phyloP scores from a whole-genome alignment of 2,888 invertebrate genomes.

The Lasius fuliginosus region DNA sequence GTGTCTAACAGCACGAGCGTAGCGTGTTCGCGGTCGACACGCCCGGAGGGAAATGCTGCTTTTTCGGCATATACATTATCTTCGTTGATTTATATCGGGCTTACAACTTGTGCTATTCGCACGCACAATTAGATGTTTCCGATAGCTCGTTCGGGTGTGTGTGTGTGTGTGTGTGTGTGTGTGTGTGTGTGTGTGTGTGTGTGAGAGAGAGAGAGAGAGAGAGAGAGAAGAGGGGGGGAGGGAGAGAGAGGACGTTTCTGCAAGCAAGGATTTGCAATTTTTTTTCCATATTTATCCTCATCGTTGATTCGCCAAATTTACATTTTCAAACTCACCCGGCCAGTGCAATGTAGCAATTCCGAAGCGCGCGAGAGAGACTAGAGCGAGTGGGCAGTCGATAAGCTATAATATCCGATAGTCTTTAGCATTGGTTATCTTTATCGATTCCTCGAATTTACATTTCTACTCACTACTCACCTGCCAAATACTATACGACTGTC shows the following conservation, averaged over 20 bases:
- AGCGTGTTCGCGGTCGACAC: conserved; percentile 44
- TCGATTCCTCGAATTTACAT: conserved; percentile 45
- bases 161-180: too few species aligned
- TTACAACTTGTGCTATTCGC: conserved; percentile 48
- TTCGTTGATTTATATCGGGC: conserved; percentile 47
- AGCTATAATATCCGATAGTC: conserved; percentile 36
- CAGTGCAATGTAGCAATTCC: conserved; percentile 35
- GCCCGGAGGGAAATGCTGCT: conserved; percentile 33
- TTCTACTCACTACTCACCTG: conserved; percentile 40
- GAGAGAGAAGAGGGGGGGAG: neutral
- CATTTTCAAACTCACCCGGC: conserved; percentile 48
- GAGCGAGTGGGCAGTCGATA: conserved; percentile 42
- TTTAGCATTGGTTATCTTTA: conserved; percentile 40
- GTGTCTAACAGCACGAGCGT: conserved; percentile 43
- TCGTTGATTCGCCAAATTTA: conserved; percentile 42
- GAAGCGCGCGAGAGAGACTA: conserved; percentile 35
- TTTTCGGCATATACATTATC: conserved; percentile 48
- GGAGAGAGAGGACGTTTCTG: neutral
- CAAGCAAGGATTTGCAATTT: conserved; percentile 17
- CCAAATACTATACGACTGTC: conserved; percentile 1
- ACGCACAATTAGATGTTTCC: conserved; percentile 39
- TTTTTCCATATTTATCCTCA: conserved; percentile 25
- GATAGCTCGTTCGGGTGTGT: conserved; percentile 13
- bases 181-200: too few species aligned
- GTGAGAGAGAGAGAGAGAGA: neutral